phyloP scores from a whole-genome alignment of 2,113 vertebrate species.

The Lates calcarifer region DNA sequence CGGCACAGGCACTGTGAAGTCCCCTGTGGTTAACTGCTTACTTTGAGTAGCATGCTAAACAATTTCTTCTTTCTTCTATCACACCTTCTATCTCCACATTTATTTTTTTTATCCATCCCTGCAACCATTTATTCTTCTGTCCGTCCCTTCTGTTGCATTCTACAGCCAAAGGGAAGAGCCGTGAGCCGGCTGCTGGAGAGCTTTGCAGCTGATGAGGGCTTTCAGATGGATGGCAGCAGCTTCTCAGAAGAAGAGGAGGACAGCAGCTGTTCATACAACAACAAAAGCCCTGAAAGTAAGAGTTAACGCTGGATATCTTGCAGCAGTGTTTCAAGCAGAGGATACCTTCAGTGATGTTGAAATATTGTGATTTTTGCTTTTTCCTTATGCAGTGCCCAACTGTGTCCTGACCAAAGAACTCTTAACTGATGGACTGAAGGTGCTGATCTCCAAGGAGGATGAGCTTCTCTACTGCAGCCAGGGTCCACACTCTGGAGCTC shows the following conservation, averaged over 20 bases:
- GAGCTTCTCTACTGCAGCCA: constrained; percentile 94
- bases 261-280: constrained; percentile 44
- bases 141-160: constrained; percentile 40
- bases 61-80: constrained; percentile 43
- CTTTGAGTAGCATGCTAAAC: constrained; percentile 47
- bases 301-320: background rate
- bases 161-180: constrained; percentile 89
- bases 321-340: background rate
- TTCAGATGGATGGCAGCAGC: constrained; percentile 93
- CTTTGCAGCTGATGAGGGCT: constrained; percentile 92
- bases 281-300: constrained; percentile 73
- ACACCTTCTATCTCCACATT: constrained; percentile 24
- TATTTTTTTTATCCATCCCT: constrained; percentile 33
- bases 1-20: constrained; percentile 34
- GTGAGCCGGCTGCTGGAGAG: constrained; percentile 95
- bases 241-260: constrained; percentile 92
- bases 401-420: constrained; percentile 92
- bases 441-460: constrained; percentile 95
- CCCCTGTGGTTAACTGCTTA: constrained; percentile 39
- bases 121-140: constrained; percentile 41
- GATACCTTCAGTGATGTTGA: background rate
- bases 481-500: constrained; percentile 90
- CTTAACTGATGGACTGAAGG: constrained; percentile 91
- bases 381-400: constrained; percentile 77
- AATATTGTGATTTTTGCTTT: constrained; percentile 25